Base-by-base conservation (phyloP, 2,113 vertebrate genomes). In the Semnornis frantzii region DNA sequence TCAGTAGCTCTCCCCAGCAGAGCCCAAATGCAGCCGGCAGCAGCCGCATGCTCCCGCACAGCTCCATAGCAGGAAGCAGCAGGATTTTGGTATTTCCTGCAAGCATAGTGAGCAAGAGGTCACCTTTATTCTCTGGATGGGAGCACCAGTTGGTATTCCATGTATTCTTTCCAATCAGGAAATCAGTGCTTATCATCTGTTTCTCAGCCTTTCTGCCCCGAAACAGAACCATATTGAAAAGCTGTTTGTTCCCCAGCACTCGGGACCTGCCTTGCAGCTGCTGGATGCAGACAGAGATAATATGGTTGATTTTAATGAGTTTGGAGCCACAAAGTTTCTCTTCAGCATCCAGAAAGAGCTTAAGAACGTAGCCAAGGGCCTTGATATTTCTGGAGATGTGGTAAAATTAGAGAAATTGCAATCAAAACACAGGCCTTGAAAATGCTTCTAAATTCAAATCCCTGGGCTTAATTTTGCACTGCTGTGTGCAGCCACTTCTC, bases 261-360 rank as follows among this genome's bases (percentile, higher is more conserved):
- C 50, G 6, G 87, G 96, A 52, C 57, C 90, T 10, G 87, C 97
- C 21, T 94, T 98, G 72, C 95, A 94, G 12, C 74, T 96, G 86
- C 75, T 97, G n/a, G 95, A 96, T 2, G 3, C 87, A 58, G 84
- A 95, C 0, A 62, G 95, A 17, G 80, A 94, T 15, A 46, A 66
- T 9, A 89, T 33, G 30, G 93, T 94, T 21, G 59, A 63, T 21
- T 65, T 66, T 5, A 20, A 27, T 0, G 21, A 92, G 73, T 96
- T 97, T 63, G 31, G 81, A 57, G 81, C 44, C 27, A 97, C 87
- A 34, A 78, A 86, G 37, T 98, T 98, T 89, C 97, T 98, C 75
- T 98, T 98, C 82, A 97, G 95, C 64, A 71, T 97, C 69, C 94
- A 93, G 48, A 95, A 93, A 28, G 57, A 95, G 15, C 65, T 97